Evolutionary conservation across 2,888 invertebrate species (phyloP).

Genomic region (Eristalis intricaria): DNA sequence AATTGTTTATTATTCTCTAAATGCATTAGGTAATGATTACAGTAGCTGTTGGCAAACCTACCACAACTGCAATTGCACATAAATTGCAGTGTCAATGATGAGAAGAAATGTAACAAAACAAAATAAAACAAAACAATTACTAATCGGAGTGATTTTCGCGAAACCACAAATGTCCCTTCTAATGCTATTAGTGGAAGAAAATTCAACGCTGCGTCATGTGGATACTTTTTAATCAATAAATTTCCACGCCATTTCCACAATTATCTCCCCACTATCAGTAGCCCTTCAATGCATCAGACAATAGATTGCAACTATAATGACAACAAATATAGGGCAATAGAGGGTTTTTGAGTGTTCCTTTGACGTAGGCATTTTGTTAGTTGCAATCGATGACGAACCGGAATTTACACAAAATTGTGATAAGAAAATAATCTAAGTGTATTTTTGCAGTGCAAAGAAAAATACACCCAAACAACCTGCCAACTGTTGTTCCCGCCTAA

Average conservation of each 20-base stretch:
- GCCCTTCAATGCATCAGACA: not conserved
- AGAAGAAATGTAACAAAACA: not conserved
- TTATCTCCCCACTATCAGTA: slow-evolving; percentile 13
- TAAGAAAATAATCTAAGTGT: not conserved
- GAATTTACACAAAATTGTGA: not conserved
- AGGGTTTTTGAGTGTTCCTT: not conserved
- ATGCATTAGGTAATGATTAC: slow-evolving; percentile 24
- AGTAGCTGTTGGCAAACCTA: slow-evolving; percentile 8
- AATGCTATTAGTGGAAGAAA: slow-evolving; percentile 10
- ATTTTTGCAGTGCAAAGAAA: slow-evolving; percentile 17
- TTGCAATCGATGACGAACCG: not conserved
- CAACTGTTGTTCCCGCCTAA: slow-evolving; percentile 53
- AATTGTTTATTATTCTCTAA: not conserved
- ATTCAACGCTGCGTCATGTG: slow-evolving; percentile 14
- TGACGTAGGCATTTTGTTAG: not conserved
- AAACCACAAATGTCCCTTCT: slow-evolving; percentile 15
- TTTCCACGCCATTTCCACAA: not conserved
- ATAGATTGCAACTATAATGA: slow-evolving; percentile 16
- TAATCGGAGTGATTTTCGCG: slow-evolving; percentile 16
- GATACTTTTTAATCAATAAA: slow-evolving; percentile 5
- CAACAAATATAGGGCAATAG: slow-evolving; percentile 16
- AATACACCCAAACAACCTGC: slow-evolving; percentile 18
- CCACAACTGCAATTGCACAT: slow-evolving; percentile 27
- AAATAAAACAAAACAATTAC: slow-evolving; percentile 8
- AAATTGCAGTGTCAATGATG: slow-evolving; percentile 22